Percentiles rank a stretch among this genome's conserved stretches.
These are phyloP conservation scores for Microtus ochrogaster DNA, from an alignment of 2,113 vertebrate species.

Conservation along the genomic window DNA sequence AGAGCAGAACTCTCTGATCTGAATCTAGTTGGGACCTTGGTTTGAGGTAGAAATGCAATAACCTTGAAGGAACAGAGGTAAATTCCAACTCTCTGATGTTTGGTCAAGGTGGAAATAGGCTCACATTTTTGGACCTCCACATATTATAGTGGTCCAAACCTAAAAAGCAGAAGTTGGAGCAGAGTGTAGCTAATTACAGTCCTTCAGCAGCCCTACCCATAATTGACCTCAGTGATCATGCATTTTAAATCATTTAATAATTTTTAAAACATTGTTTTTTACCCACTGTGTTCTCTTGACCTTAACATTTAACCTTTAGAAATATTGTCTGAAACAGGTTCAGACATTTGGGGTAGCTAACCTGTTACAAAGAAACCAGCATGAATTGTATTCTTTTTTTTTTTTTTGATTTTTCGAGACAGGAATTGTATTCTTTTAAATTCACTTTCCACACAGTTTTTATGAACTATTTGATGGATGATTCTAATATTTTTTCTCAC, in stretches of 20 bases:
- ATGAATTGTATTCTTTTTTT: conserved; percentile 19
- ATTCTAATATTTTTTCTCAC: conserved; percentile 76
- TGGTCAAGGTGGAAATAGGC: too few species aligned
- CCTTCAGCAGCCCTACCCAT: not conserved
- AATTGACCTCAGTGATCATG: not conserved
- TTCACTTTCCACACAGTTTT: not conserved
- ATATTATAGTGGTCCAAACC: not conserved
- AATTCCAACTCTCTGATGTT: too few species aligned
- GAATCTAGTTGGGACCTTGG: too few species aligned
- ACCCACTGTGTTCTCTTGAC: not conserved
- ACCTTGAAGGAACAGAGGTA: too few species aligned
- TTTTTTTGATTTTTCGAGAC: too few species aligned
- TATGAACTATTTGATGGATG: conserved; percentile 8
- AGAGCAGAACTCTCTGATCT: too few species aligned
- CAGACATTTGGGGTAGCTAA: conserved; percentile 3
- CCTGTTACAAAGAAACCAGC: conserved; percentile 35
- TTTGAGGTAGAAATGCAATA: too few species aligned
- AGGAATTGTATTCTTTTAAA: conserved; percentile 24
- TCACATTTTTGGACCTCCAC: too few species aligned
- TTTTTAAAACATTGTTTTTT: not conserved
- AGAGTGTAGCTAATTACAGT: not conserved
- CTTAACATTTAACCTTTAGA: conserved; percentile 27
- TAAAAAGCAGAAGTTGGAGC: not conserved
- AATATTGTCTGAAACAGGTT: conserved; percentile 44
- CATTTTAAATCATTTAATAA: not conserved